Conservation (phyloP, 2,797 vertebrate genomes). For the Saxicola maurus region DNA sequence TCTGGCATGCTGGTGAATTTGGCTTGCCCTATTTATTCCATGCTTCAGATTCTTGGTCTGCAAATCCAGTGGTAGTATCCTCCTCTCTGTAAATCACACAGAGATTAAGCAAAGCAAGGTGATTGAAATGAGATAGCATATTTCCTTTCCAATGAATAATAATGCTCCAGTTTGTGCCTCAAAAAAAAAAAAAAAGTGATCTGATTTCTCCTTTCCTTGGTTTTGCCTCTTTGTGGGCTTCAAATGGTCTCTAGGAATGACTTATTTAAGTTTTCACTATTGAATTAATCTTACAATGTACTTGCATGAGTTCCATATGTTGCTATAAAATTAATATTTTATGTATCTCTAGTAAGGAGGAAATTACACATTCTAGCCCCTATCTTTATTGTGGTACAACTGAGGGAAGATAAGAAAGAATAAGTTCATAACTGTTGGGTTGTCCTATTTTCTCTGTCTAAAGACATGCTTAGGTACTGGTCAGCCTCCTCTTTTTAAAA, state of each 20-base stretch:
- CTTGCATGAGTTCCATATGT: fast-evolving
- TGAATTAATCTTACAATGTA: neutral
- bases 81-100: neutral
- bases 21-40: neutral
- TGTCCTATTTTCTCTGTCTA: neutral
- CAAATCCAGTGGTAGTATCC: neutral
- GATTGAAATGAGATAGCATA: neutral
- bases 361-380: neutral
- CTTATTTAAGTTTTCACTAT: neutral
- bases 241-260: neutral
- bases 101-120: neutral
- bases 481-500: neutral
- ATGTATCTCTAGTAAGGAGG: neutral
- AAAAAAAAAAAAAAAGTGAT: neutral
- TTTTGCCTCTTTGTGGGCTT: neutral
- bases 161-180: neutral
- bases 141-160: neutral
- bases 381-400: neutral
- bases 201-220: neutral
- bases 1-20: neutral
- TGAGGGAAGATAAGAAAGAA: neutral
- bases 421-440: neutral
- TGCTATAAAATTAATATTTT: neutral
- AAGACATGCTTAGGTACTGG: slow-evolving; percentile 18
- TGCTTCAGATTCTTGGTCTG: neutral